phyloP scores from a whole-genome alignment of 2,113 vertebrate genomes.

The Clinocottus analis region DNA sequence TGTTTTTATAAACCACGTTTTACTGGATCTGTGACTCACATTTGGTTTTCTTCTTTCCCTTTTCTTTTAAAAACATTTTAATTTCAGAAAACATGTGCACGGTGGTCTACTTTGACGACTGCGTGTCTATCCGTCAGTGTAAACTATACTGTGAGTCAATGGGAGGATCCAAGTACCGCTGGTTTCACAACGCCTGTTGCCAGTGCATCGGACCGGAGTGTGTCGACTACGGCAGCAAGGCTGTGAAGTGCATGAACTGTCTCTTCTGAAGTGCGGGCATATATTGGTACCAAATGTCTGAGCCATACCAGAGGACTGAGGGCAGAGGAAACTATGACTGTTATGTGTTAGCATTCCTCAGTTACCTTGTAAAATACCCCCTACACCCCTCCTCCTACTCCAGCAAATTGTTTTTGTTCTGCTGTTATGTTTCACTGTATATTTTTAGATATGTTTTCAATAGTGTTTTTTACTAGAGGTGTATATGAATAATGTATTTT shows the following conservation, averaged over 20 bases:
- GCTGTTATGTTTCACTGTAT: conserved; percentile 79
- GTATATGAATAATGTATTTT: conserved; percentile 83
- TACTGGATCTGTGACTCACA: conserved; percentile 48
- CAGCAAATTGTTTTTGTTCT: conserved; percentile 76
- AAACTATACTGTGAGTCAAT: conserved; percentile 98
- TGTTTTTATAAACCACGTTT: conserved; percentile 32
- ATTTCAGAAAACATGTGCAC: conserved; percentile 91
- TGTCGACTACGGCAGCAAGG: conserved; percentile 97
- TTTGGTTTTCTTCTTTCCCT: not conserved
- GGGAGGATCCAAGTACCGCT: conserved; percentile 98
- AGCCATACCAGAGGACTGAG: conserved; percentile 64
- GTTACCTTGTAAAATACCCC: conserved; percentile 76
- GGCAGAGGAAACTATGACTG: conserved; percentile 64
- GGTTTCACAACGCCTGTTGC: conserved; percentile 99
- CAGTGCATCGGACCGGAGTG: conserved; percentile 98
- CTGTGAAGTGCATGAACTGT: conserved; percentile 98
- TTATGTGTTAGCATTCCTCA: conserved; percentile 69
- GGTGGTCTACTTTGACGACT: conserved; percentile 99
- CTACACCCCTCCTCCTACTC: conserved; percentile 17
- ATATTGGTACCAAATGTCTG: conserved; percentile 66
- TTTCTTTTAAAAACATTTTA: not conserved
- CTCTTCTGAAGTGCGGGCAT: conserved; percentile 87
- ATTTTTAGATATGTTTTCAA: conserved; percentile 79
- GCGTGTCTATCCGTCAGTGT: conserved; percentile 98
- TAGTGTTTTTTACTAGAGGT: conserved; percentile 77